These are phyloP conservation scores for Strix occidentalis DNA, from an alignment of 2,797 vertebrate genomes.

Conservation along the genomic window DNA sequence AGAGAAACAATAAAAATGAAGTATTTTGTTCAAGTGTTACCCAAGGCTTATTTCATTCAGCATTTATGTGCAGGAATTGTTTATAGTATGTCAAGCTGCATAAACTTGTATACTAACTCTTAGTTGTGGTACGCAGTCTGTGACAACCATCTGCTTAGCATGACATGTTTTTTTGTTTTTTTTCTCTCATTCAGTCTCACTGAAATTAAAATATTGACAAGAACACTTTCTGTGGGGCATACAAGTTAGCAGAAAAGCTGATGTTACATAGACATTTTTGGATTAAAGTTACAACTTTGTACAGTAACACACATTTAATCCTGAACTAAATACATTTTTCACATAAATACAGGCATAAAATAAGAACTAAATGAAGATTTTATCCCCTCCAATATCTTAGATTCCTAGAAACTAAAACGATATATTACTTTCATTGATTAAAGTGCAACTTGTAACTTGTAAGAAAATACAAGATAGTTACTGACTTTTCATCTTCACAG, in stretches of 20 bases:
- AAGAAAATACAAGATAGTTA: background rate
- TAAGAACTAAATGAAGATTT: background rate
- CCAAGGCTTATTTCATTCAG: background rate
- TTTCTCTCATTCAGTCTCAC: background rate
- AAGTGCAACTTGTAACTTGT: background rate
- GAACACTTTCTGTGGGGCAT: constrained; percentile 16
- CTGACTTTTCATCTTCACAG: background rate
- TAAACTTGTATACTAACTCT: constrained; percentile 11
- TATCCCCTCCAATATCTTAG: background rate
- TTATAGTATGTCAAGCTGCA: background rate
- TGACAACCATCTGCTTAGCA: constrained; percentile 61
- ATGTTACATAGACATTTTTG: background rate
- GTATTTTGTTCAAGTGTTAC: background rate
- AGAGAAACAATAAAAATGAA: background rate
- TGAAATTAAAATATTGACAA: constrained; percentile 66
- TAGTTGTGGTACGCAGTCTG: constrained; percentile 30
- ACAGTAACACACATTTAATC: background rate
- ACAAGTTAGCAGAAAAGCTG: constrained; percentile 4
- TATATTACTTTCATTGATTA: background rate
- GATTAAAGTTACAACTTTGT: background rate
- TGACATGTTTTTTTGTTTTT: background rate
- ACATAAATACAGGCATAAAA: background rate
- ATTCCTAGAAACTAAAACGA: background rate
- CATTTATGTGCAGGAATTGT: background rate
- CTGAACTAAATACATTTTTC: background rate